Conservation (phyloP, 1,140 invertebrate species). For the Drosophila nigromelanica region DNA sequence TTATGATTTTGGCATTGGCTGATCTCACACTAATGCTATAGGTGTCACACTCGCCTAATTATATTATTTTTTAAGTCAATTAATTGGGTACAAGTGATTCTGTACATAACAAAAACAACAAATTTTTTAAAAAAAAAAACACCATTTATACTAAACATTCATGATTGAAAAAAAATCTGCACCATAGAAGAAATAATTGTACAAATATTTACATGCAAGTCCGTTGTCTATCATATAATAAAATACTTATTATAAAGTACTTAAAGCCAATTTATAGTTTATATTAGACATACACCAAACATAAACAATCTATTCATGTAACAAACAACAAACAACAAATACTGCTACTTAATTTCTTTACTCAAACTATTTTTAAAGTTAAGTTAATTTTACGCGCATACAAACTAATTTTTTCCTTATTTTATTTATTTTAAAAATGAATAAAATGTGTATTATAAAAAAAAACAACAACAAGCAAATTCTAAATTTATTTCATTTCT, state of each 20-base stretch:
- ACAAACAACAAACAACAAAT: slow-evolving; percentile 4
- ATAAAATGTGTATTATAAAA: slow-evolving; percentile 67
- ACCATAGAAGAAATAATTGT: slow-evolving; percentile 4
- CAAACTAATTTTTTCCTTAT: slow-evolving; percentile 39
- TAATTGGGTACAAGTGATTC: slow-evolving; percentile 35
- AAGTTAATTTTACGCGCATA: slow-evolving; percentile 45
- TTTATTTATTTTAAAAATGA: slow-evolving; percentile 82
- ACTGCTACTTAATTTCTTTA: slow-evolving; percentile 22
- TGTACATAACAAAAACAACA: slow-evolving; percentile 43
- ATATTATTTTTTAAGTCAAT: slow-evolving; percentile 42
- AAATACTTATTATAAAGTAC: background rate
- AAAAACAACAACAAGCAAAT: slow-evolving; percentile 53
- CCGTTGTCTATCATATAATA: background rate
- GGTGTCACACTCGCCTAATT: slow-evolving; percentile 18
- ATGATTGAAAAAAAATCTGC: background rate
- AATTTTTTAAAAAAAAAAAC: background rate
- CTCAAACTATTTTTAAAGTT: slow-evolving; percentile 44
- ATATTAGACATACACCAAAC: background rate
- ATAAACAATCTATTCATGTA: slow-evolving; percentile 36
- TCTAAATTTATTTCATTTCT: slow-evolving; percentile 66
- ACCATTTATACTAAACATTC: slow-evolving; percentile 2
- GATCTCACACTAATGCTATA: slow-evolving; percentile 9
- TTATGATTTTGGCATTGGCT: slow-evolving; percentile 29
- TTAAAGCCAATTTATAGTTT: slow-evolving; percentile 28
- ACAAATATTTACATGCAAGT: slow-evolving; percentile 20